phyloP scores from a whole-genome alignment of 2,113 vertebrate species.

The Oceanodroma tethys region DNA sequence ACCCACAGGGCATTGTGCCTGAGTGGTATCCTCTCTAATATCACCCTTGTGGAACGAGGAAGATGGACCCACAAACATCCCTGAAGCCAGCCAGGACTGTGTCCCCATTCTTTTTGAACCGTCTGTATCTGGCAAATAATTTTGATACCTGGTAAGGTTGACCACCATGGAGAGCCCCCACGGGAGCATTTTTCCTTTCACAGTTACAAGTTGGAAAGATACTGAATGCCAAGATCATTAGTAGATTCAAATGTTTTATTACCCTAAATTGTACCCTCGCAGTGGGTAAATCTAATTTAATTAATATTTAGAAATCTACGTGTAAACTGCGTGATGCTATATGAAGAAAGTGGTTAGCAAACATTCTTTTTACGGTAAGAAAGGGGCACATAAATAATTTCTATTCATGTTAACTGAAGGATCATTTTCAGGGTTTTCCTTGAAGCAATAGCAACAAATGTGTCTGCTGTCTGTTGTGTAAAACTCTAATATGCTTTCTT shows the following conservation, averaged over 20 bases:
- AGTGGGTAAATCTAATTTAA: background rate
- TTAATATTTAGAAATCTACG: background rate
- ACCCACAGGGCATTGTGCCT: background rate
- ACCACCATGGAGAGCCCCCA: too few relatives aligned
- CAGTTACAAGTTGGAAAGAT: background rate
- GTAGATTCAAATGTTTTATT: background rate
- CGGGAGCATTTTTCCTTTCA: background rate
- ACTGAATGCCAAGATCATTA: background rate
- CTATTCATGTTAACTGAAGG: background rate
- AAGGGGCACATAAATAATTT: background rate
- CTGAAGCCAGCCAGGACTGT: background rate
- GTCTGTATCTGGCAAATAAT: background rate
- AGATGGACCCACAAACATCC: background rate
- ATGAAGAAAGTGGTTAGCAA: background rate
- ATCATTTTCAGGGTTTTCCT: background rate
- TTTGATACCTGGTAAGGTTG: background rate
- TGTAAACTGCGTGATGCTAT: background rate
- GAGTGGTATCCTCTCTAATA: background rate
- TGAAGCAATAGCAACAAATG: background rate
- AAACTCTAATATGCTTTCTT: background rate
- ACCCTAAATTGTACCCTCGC: background rate
- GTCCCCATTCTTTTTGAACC: background rate
- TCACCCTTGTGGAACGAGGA: background rate
- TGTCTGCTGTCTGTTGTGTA: background rate
- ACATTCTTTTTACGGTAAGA: background rate